Conservation (phyloP, 2,797 vertebrate genomes). For the Scarus forsteni region DNA sequence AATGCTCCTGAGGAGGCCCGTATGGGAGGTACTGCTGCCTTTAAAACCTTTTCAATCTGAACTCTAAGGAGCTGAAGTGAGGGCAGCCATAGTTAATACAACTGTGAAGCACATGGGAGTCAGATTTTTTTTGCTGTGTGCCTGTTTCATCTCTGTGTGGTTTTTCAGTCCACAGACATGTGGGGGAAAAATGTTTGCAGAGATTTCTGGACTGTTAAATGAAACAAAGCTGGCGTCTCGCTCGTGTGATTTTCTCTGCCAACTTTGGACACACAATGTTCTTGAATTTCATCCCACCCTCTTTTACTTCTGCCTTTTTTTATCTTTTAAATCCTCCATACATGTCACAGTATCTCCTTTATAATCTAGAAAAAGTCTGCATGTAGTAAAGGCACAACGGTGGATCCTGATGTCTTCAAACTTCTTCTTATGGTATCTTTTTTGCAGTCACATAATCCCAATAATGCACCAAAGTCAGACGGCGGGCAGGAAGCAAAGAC, state of each 20-base stretch:
- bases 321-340: slow-evolving; percentile 20
- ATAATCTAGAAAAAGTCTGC: slow-evolving; percentile 17
- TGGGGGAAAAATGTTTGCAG: slow-evolving; percentile 32
- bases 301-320: slow-evolving; percentile 12
- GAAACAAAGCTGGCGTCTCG: slow-evolving; percentile 28
- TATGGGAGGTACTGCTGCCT: slow-evolving; percentile 51
- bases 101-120: slow-evolving; percentile 56
- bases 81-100: slow-evolving; percentile 57
- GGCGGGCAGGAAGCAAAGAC: too few relatives aligned
- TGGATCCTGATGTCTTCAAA: background rate
- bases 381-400: slow-evolving; percentile 12
- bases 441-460: background rate
- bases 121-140: slow-evolving; percentile 32
- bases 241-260: slow-evolving; percentile 5
- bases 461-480: too few relatives aligned
- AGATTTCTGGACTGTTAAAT: slow-evolving; percentile 33
- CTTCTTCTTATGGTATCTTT: background rate
- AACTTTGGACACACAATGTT: background rate
- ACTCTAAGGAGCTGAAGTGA: slow-evolving; percentile 66
- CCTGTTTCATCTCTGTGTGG: slow-evolving; percentile 36
- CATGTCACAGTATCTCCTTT: slow-evolving; percentile 1
- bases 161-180: slow-evolving; percentile 30
- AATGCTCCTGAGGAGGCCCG: slow-evolving; percentile 65
- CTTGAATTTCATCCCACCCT: slow-evolving; percentile 15
- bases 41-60: slow-evolving; percentile 52